Conservation (phyloP, 2,113 vertebrate genomes). For the crab-eating macaque (Macaca fascicularis) region DNA sequence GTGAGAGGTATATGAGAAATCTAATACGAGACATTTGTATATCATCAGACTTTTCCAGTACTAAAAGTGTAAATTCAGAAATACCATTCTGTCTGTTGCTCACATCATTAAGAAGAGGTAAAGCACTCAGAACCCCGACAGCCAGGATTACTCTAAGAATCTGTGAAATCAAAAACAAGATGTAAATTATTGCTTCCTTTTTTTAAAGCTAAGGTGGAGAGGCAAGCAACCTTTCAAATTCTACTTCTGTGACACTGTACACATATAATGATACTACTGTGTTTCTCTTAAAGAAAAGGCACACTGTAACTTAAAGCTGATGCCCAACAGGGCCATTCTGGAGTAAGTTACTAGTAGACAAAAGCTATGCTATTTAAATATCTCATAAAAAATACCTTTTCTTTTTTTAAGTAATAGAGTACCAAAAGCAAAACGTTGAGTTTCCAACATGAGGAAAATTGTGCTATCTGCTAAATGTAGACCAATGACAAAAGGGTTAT, state of each 20-base stretch:
- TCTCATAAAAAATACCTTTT: neutral
- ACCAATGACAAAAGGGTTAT: neutral
- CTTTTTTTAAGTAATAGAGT: neutral
- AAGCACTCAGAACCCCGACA: neutral
- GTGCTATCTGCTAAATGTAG: neutral
- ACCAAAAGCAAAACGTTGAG: neutral
- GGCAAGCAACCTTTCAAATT: neutral
- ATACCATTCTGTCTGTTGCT: neutral
- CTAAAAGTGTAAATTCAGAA: neutral
- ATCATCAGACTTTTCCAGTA: neutral
- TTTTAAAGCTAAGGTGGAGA: neutral
- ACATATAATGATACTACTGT: neutral
- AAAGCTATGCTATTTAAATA: neutral
- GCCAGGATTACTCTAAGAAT: neutral
- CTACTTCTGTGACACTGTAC: neutral
- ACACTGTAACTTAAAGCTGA: neutral
- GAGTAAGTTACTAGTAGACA: neutral
- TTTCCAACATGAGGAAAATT: neutral
- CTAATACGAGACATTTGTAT: neutral
- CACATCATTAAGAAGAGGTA: neutral
- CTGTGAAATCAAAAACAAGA: neutral
- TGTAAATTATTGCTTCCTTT: neutral
- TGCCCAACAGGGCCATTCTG: neutral
- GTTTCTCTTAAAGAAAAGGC: neutral
- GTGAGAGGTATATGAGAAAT: neutral